These are phyloP conservation scores for Leptinotarsa defecta DNA, from an alignment of 1,140 invertebrate species.

Conservation along the genomic window DNA sequence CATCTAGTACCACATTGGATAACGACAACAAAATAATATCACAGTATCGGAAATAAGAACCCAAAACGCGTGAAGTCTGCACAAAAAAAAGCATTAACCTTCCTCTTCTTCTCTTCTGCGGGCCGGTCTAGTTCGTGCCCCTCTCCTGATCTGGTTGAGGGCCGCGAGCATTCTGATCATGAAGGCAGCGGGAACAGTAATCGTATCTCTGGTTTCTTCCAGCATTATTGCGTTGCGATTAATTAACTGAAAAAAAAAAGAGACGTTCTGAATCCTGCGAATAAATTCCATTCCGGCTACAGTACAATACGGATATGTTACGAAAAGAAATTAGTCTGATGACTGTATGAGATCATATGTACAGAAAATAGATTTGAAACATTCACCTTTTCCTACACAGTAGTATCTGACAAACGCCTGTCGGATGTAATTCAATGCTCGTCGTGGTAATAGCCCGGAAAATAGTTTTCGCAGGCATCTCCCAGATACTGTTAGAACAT, in stretches of 20 bases:
- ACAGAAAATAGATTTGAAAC: too few species aligned
- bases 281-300: too few species aligned
- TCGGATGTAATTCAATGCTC: too few species aligned
- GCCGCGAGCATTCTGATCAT: conserved; percentile 87
- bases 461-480: too few species aligned
- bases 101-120: conserved; percentile 25
- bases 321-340: neutral
- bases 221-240: conserved; percentile 84
- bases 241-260: conserved; percentile 66
- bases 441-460: too few species aligned
- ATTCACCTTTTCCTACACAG: too few species aligned
- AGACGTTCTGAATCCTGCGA: neutral
- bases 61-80: neutral
- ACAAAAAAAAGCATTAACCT: neutral
- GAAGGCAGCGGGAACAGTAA: conserved; percentile 86
- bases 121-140: conserved; percentile 46
- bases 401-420: too few species aligned
- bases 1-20: too few species aligned
- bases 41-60: neutral
- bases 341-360: too few species aligned
- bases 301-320: neutral
- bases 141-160: conserved; percentile 73
- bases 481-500: too few species aligned
- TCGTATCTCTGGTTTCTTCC: conserved; percentile 86
- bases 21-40: neutral